Conservation (phyloP, 2,113 vertebrate genomes). For the Delphinapterus leucas region DNA sequence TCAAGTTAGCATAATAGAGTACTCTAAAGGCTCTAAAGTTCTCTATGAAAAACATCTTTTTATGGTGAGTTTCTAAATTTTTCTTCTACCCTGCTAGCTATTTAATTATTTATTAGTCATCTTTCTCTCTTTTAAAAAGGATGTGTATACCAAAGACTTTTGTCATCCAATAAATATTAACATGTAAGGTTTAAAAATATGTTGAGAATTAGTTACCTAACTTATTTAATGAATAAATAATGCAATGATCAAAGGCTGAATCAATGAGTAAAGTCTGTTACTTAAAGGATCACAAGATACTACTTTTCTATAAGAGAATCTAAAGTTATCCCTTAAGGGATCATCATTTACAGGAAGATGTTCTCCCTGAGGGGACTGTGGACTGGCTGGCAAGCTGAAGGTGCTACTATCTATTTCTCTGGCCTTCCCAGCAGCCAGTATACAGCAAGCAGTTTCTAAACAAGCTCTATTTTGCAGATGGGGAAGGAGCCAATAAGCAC, state of each 20-base stretch:
- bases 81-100: neutral
- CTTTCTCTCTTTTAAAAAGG: constrained; percentile 5
- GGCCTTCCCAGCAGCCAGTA: neutral
- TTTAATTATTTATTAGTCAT: constrained; percentile 7
- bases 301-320: neutral
- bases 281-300: neutral
- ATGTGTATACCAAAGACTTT: neutral
- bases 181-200: neutral
- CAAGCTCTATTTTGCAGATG: neutral
- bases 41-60: neutral
- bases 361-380: neutral
- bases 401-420: neutral
- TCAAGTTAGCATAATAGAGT: neutral
- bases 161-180: constrained; percentile 27
- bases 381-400: neutral
- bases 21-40: neutral
- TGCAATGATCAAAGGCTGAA: neutral
- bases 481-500: neutral
- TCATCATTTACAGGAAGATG: neutral
- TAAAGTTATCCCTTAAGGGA: neutral
- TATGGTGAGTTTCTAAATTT: constrained; percentile 1
- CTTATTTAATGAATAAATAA: constrained; percentile 36
- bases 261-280: neutral
- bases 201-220: constrained; percentile 23
- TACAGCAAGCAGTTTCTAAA: neutral